These are phyloP conservation scores for Teleopsis dalmanni DNA, from an alignment of 1,140 invertebrate genomes.

Conservation along the genomic window DNA sequence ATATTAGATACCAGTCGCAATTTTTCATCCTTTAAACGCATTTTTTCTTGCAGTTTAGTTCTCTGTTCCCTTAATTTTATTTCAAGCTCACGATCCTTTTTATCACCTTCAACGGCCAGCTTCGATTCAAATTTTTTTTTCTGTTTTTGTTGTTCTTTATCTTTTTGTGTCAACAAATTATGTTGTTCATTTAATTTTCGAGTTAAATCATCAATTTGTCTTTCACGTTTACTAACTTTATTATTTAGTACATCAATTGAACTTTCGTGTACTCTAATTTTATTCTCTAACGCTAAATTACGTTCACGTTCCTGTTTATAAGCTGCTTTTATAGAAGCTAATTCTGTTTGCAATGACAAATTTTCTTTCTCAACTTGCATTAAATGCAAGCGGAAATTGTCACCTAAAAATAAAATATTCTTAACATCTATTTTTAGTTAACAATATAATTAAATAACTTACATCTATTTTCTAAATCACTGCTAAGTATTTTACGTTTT, in stretches of 20 bases:
- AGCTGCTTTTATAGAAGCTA: conserved; percentile 52
- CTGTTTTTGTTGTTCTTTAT: conserved; percentile 65
- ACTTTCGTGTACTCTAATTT: conserved; percentile 51
- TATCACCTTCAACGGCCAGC: conserved; percentile 62
- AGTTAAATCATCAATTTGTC: conserved; percentile 32
- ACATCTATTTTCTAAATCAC: conserved; percentile 40
- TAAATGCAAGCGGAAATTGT: conserved; percentile 56
- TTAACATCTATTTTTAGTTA: too few species aligned
- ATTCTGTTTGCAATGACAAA: conserved; percentile 56
- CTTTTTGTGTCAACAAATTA: conserved; percentile 59
- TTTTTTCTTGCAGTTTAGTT: conserved; percentile 52
- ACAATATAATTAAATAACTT: too few species aligned
- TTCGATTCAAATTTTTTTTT: conserved; percentile 65
- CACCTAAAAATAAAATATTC: too few species aligned
- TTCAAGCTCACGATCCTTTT: conserved; percentile 57
- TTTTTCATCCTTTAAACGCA: conserved; percentile 52
- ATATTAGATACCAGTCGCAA: conserved; percentile 44
- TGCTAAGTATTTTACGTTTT: conserved; percentile 51
- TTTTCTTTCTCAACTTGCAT: conserved; percentile 61
- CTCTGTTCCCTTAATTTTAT: conserved; percentile 59
- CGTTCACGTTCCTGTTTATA: conserved; percentile 55
- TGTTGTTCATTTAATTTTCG: conserved; percentile 58
- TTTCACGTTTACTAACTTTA: conserved; percentile 47
- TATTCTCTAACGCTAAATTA: conserved; percentile 49
- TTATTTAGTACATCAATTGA: conserved; percentile 47